Evolutionary conservation across 2,113 vertebrate species (phyloP), one percentile per base, ranked within the genome.

Genomic region (Oplegnathus fasciatus): DNA sequence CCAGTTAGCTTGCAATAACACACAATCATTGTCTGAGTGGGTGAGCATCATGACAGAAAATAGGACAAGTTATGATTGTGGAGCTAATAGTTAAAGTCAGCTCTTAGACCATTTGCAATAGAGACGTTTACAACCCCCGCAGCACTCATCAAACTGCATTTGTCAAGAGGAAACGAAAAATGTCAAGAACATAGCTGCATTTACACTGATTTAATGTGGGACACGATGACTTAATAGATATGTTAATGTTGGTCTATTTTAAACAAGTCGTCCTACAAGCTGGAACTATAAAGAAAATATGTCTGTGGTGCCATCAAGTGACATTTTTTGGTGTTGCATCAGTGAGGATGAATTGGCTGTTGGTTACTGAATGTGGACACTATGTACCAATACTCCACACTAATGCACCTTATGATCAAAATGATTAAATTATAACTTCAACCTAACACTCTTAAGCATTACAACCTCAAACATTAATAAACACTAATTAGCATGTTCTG

Each of bases 231-330:
- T 28, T 42, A 9, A 67, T 7, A 48, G 2, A 10, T 2, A 10
- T 11, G 55, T 32, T 42, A 10, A 62, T 32, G 20, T 11, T 52
- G 26, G 22, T 57, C 42, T 8, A 50, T 60, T 61, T 40, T 9
- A 48, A 65, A 30, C 28, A 62, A 40, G 68, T 58, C 13, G 61
- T 9, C 26, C 18, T 46, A 9, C 20, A 11, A 50, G 6, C 4
- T 42, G 34, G 10, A 57, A 55, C 28, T 5, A 46, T 5, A 6
- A 52, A 68, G 7, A 18, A 32, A 57, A 71, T 13, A 64, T n/a
- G 69, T 7, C 71, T 69, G 22, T 50, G 20, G 55, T 61, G 78
- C 84, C 91, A 90, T 76, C 88, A 7, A 62, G 80, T 74, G 86
- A 28, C 1, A 40, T 2, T 5, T 52, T 55, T n/a, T 28, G 22